phyloP scores from a whole-genome alignment of 1,140 invertebrate species.

The Pentalonia nigronervosa region DNA sequence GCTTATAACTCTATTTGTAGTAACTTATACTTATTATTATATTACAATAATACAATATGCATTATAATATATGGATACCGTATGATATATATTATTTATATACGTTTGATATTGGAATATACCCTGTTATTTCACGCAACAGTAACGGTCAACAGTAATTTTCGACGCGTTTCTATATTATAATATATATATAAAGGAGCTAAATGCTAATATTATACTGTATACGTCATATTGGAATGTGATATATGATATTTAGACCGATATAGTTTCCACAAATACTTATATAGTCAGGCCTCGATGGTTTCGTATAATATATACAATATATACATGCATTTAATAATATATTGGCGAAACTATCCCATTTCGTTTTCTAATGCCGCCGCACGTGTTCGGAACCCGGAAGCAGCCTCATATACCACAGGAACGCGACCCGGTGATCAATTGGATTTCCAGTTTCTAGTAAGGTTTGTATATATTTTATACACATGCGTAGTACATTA shows the following conservation, averaged over 20 bases:
- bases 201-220: background rate
- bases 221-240: background rate
- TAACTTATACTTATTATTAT: background rate
- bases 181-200: background rate
- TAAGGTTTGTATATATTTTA: background rate
- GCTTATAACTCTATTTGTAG: background rate
- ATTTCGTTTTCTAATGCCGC: background rate
- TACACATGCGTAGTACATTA: background rate
- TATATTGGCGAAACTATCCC: background rate
- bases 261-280: background rate
- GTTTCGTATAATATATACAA: background rate
- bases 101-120: background rate
- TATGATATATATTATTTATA: background rate
- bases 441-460: background rate
- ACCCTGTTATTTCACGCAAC: background rate
- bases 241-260: background rate
- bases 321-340: no score
- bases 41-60: background rate
- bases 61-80: background rate
- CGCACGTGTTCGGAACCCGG: constrained; percentile 36
- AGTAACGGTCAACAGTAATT: background rate
- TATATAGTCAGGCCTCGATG: background rate
- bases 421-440: constrained; percentile 2
- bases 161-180: background rate
- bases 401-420: background rate